Evolutionary conservation across 2,113 vertebrate genomes (phyloP), one percentile per base, ranked within the genome.

Genomic region (Cranoglanis bouderius): DNA sequence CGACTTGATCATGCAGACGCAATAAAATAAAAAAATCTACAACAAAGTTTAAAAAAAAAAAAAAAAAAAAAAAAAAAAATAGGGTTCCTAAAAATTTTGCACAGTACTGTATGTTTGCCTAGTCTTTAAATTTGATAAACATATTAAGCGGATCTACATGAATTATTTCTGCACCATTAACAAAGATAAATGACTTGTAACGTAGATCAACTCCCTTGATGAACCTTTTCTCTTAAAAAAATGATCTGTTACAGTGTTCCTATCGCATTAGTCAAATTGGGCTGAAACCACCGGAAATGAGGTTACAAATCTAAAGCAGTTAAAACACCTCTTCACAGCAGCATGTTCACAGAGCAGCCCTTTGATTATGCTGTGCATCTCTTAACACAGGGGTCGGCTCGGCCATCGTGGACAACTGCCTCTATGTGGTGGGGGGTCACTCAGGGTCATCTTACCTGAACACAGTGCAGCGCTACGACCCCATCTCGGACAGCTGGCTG

Each of bases 391-490:
- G 98, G 77, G 98, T 99, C 35, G 98, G 98, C 21, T 98, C 98
- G 35, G 98, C 98, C 3, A 97, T 99, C 13, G 96, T 99, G 81
- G 98, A 99, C 88, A 97, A 98, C 94, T 97, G 96, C 94, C 98
- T 99, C 83, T 99, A 99, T 35, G 98, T 99, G 53, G 98, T 99
- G 0, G 98, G 98, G 0, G 98, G 98, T 29, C 98, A 99, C 92
- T 99, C 98, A 0, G 98, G 98, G 38, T 99, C 98, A 0, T 99
- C 98, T 82, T 99, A 99, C 92, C 95, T 99, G 93, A 99, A 99
- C 94, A 97, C 97, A 24, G 98, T 99, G 74, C 98, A 99, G 94
- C 96, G 97, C 82, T 99, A 99, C 8, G 97, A 99, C 83, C 98
- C 98, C 21, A 96, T 98, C 93, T 96, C 97, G 0, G 98, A 99